A percentile compares a stretch with the other conserved stretches of the same genome.
Conservation (phyloP, 2,888 invertebrate genomes). For the Choristoneura rosaceana region DNA sequence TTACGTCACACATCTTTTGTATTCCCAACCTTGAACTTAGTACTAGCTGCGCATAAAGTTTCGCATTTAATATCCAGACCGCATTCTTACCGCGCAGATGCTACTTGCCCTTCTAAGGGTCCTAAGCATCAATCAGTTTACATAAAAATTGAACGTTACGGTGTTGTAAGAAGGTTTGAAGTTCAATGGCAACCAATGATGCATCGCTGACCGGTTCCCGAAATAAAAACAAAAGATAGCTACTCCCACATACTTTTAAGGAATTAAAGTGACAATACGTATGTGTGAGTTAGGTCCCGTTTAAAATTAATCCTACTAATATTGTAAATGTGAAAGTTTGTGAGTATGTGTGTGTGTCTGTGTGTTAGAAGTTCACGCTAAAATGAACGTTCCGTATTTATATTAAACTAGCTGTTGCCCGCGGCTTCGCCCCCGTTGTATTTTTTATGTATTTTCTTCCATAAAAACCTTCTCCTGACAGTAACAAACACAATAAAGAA, state of each 20-base stretch:
- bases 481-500: too few relatives aligned
- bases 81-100: conserved; percentile 44
- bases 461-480: too few relatives aligned
- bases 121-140: background rate
- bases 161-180: background rate
- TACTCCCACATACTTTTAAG: conserved; percentile 23
- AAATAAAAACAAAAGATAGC: conserved; percentile 36
- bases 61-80: conserved; percentile 50
- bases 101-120: background rate
- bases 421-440: too few relatives aligned
- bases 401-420: too few relatives aligned
- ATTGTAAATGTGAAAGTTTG: too few relatives aligned
- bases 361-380: too few relatives aligned
- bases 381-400: too few relatives aligned
- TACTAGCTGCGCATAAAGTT: conserved; percentile 53
- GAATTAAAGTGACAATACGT: background rate
- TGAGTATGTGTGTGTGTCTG: too few relatives aligned
- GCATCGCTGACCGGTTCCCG: conserved; percentile 35
- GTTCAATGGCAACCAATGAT: conserved; percentile 3
- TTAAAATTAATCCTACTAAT: background rate
- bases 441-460: too few relatives aligned
- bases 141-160: background rate
- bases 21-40: conserved; percentile 58
- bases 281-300: background rate
- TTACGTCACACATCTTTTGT: conserved; percentile 31